Conservation (phyloP, 2,888 invertebrate genomes). For the Tiliacea citrago region DNA sequence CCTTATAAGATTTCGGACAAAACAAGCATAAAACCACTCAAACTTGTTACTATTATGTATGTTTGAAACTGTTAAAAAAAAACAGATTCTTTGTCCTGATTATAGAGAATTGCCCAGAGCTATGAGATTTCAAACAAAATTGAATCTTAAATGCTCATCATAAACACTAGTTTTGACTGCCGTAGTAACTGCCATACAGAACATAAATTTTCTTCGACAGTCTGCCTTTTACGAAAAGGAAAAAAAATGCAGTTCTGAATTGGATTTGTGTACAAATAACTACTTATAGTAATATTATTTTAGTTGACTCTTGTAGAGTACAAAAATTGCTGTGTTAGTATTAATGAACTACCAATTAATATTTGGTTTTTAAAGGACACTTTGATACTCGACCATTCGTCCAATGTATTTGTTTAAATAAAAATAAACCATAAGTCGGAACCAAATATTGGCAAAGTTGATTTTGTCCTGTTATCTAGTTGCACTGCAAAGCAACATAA, state of each 20-base stretch:
- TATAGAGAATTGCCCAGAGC: neutral
- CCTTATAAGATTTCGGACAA: too few relatives aligned
- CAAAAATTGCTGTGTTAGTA: slow-evolving; percentile 61
- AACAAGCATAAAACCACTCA: too few relatives aligned
- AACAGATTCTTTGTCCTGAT: too few relatives aligned
- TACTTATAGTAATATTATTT: slow-evolving; percentile 18
- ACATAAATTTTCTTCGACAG: too few relatives aligned
- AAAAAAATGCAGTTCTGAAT: too few relatives aligned
- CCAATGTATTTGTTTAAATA: slow-evolving; percentile 39
- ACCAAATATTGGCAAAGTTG: slow-evolving; percentile 56
- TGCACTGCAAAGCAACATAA: slow-evolving; percentile 71
- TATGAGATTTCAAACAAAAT: neutral
- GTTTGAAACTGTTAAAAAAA: too few relatives aligned
- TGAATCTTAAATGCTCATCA: neutral
- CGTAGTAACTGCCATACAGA: neutral
- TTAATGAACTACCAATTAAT: slow-evolving; percentile 24
- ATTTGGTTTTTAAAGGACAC: slow-evolving; percentile 34
- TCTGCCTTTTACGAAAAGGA: too few relatives aligned
- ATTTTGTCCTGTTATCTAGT: slow-evolving; percentile 44
- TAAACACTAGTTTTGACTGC: neutral
- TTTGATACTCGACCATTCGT: slow-evolving; percentile 22
- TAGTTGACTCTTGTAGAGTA: slow-evolving; percentile 74
- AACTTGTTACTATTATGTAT: too few relatives aligned
- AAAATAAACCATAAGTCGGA: slow-evolving; percentile 37
- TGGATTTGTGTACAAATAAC: slow-evolving; percentile 41